Conservation (phyloP, 1,140 invertebrate species). For the Zaprionus gabonicus region DNA sequence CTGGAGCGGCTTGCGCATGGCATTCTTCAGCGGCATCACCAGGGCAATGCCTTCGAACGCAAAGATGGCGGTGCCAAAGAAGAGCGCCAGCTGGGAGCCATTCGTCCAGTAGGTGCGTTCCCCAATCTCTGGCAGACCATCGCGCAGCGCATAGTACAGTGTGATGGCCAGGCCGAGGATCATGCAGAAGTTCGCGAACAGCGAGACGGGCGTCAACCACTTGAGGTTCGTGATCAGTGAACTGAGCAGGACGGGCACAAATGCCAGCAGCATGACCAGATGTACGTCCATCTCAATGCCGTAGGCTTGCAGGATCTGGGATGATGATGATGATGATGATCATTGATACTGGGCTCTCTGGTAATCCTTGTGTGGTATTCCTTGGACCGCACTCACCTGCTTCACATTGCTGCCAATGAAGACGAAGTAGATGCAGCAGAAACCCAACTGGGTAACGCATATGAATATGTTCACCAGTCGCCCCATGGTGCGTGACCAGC, state of each 20-base stretch:
- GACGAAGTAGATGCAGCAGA: constrained; percentile 97
- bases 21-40: constrained; percentile 94
- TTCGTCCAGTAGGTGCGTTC: constrained; percentile 86
- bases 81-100: constrained; percentile 88
- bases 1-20: constrained; percentile 92
- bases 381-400: constrained; percentile 86
- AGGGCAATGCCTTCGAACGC: constrained; percentile 92
- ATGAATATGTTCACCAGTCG: constrained; percentile 91
- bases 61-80: constrained; percentile 91
- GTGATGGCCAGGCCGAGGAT: constrained; percentile 88
- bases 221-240: constrained; percentile 92
- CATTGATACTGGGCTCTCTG: neutral
- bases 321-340: neutral
- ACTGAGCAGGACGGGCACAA: constrained; percentile 89
- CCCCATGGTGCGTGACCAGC: constrained; percentile 87
- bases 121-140: constrained; percentile 87
- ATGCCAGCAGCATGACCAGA: constrained; percentile 89
- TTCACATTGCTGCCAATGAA: constrained; percentile 94
- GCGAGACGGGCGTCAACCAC: constrained; percentile 89
- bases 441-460: constrained; percentile 95
- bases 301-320: constrained; percentile 88
- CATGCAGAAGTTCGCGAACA: constrained; percentile 90
- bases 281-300: constrained; percentile 87
- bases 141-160: constrained; percentile 89
- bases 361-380: neutral